Percentiles rank a stretch among this genome's conserved stretches.
Conservation (phyloP, 2,113 vertebrate genomes). For the Phaethon lepturus region DNA sequence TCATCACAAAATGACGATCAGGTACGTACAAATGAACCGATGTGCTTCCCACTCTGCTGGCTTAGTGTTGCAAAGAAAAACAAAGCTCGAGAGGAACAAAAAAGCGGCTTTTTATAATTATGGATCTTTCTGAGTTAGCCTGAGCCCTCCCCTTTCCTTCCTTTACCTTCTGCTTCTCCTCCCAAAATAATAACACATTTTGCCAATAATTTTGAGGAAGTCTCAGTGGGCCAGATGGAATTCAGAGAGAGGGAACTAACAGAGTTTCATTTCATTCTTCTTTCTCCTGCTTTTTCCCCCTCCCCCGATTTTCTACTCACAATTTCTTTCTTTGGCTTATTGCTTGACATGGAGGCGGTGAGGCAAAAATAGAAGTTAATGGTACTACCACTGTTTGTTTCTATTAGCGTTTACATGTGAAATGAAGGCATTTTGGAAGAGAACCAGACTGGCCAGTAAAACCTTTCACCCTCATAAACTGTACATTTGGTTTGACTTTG, state of each 20-base stretch:
- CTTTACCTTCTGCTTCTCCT: slow-evolving; percentile 37
- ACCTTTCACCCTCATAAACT: slow-evolving; percentile 62
- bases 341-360: neutral
- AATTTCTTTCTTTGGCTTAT: slow-evolving; percentile 31
- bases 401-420: slow-evolving; percentile 53
- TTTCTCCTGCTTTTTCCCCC: neutral
- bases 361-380: slow-evolving; percentile 62
- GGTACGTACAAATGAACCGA: neutral
- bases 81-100: neutral
- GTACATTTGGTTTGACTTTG: slow-evolving; percentile 69
- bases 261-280: neutral
- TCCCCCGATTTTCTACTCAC: neutral
- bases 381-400: slow-evolving; percentile 61
- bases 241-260: neutral
- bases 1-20: neutral
- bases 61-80: neutral
- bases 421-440: slow-evolving; percentile 62
- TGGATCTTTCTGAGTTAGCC: neutral
- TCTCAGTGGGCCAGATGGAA: slow-evolving; percentile 30
- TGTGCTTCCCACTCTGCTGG: neutral
- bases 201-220: slow-evolving; percentile 42
- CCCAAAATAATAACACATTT: slow-evolving; percentile 58
- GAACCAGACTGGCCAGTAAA: slow-evolving; percentile 68
- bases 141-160: slow-evolving; percentile 51
- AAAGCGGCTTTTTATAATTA: slow-evolving; percentile 42